Evolutionary conservation across 2,113 vertebrate species (phyloP).

Genomic region (Hirundichthys speculiger): DNA sequence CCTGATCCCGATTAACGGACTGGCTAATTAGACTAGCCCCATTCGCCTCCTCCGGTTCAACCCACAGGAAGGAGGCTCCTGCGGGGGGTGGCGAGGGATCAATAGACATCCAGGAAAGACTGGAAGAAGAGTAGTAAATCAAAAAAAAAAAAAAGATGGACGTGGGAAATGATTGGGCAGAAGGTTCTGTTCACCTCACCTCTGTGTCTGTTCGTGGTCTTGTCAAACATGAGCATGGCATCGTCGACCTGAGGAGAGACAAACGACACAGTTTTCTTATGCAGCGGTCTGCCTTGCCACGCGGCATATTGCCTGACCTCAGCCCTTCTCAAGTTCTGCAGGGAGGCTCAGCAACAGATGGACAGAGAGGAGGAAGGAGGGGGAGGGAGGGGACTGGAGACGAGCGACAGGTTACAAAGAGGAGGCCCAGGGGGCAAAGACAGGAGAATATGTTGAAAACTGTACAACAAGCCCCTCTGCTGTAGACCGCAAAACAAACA

Average conservation of each 20-base stretch:
- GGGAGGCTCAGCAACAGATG: constrained; percentile 78
- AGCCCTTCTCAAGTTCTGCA: constrained; percentile 78
- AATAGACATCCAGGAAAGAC: constrained; percentile 58
- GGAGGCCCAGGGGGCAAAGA: constrained; percentile 32
- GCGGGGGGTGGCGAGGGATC: constrained; percentile 73
- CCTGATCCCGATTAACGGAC: constrained; percentile 83
- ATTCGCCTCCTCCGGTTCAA: constrained; percentile 72
- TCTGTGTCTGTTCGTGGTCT: constrained; percentile 99
- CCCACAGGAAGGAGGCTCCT: constrained; percentile 69
- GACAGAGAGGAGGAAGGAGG: constrained; percentile 58
- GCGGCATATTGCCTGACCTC: constrained; percentile 76
- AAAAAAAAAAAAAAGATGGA: constrained; percentile 24
- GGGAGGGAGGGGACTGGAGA: constrained; percentile 31
- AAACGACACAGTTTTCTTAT: constrained; percentile 59
- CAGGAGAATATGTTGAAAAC: constrained; percentile 32
- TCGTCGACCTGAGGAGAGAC: constrained; percentile 90
- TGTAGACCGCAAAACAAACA: neutral
- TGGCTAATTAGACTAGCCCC: constrained; percentile 82
- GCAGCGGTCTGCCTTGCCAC: constrained; percentile 46
- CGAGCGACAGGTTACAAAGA: constrained; percentile 68
- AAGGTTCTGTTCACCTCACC: constrained; percentile 80
- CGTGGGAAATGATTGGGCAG: neutral
- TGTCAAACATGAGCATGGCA: constrained; percentile 99
- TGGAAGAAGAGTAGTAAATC: constrained; percentile 47
- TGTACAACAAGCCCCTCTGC: constrained; percentile 15